Evolutionary conservation across 2,797 vertebrate genomes (phyloP), one percentile per base, ranked within the genome.

Genomic region (Poeciliopsis presidionis): DNA sequence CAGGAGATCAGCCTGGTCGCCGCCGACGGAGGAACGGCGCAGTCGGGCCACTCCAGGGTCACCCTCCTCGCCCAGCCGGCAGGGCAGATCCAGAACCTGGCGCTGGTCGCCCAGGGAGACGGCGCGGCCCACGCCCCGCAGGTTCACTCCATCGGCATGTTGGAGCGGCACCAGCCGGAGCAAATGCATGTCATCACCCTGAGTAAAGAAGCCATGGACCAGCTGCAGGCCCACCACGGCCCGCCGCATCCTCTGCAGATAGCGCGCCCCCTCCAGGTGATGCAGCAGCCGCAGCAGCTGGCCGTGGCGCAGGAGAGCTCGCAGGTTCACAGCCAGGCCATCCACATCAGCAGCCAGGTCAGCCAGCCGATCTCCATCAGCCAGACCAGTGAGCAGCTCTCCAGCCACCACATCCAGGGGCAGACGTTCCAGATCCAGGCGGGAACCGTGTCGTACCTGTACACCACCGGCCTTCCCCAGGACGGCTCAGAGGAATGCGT

Each of bases 131-230:
- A 90, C 72, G 84, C 79, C 0, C 94, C 86, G 43, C 96, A 96
- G 79, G 96, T 97, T 47, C 96, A 97, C 91, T 94, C 95, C 30
- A 95, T 98, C 49, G 86, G 88, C 0, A 75, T 90, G 90, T 81
- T 91, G 81, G 89, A 91, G 25, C 78, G 78, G 0, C 95, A 95
- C 5, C 96, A 95, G 0, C 55, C 96, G 0, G 97, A 98, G 85
- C 96, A 97, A 69, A 97, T 98, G 96, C 98, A 99, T 0, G 96
- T 99, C 11, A 97, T 99, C 90, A 97, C 98, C 0, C 94, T 99
- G 80, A 97, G 96, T 25, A 97, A 98, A 92, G 98, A 99, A 87
- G 96, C 96, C 0, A 95, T 99, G 80, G 96, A 97, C 86, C 97
- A 96, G 39, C 96, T 99, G 12, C 97, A 96, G 36, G 94, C 94